These are phyloP conservation scores for Apocheima hispidaria DNA, from an alignment of 2,888 invertebrate species.

Conservation along the genomic window DNA sequence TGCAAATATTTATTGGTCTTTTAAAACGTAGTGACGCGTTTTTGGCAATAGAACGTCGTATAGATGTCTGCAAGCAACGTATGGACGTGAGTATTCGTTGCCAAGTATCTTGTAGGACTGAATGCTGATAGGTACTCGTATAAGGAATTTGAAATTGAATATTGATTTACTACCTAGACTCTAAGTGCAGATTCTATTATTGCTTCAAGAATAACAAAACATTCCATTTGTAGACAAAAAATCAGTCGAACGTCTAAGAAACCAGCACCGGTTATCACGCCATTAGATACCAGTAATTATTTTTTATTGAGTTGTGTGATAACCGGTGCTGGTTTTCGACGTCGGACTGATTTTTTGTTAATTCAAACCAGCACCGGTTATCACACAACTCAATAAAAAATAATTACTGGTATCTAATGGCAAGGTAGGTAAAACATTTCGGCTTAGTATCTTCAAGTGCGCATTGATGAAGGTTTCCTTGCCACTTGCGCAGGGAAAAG, in stretches of 20 bases:
- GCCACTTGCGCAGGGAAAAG: no score
- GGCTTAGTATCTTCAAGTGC: no score
- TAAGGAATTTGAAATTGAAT: conserved; percentile 31
- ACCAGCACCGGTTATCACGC: background rate
- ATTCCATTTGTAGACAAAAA: background rate
- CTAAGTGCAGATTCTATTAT: conserved; percentile 11
- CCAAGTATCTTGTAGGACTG: conserved; percentile 25
- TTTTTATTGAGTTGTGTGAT: no score
- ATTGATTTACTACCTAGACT: conserved; percentile 9
- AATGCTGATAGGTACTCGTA: conserved; percentile 3
- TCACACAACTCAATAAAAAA: no score
- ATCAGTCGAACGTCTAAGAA: background rate
- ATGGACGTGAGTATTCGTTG: conserved; percentile 11
- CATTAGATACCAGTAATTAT: background rate
- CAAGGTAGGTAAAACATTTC: no score
- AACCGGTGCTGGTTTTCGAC: no score
- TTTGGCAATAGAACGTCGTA: background rate
- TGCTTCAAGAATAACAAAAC: background rate
- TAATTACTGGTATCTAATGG: background rate
- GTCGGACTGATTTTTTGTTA: no score
- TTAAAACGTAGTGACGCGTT: background rate
- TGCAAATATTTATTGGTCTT: background rate
- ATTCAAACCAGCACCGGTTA: no score
- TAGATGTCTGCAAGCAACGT: conserved; percentile 2
- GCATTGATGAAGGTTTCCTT: no score